Conservation (phyloP, 2,888 invertebrate genomes). For the Pachliopta kotzebuea region DNA sequence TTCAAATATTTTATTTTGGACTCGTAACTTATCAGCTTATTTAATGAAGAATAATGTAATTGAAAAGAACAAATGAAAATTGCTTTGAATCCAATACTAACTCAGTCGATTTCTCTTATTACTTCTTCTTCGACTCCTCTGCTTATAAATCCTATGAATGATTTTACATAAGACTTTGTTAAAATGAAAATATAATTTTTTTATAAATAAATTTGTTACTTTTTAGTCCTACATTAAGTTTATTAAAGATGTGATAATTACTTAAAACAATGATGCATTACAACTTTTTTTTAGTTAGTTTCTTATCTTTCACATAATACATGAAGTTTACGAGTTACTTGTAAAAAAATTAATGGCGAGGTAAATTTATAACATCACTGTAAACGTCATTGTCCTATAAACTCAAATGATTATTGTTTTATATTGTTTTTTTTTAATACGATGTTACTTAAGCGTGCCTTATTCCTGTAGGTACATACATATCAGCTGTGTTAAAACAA, state of each 20-base stretch:
- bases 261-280: not conserved
- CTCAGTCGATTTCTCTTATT: too few relatives aligned
- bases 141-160: too few relatives aligned
- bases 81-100: too few relatives aligned
- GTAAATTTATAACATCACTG: not conserved
- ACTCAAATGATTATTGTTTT: slow-evolving; percentile 1
- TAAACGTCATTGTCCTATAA: not conserved
- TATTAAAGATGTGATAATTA: not conserved
- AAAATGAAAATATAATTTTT: too few relatives aligned
- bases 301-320: too few relatives aligned
- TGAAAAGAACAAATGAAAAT: too few relatives aligned
- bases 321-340: not conserved
- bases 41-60: too few relatives aligned
- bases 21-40: too few relatives aligned
- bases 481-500: slow-evolving; percentile 14
- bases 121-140: too few relatives aligned
- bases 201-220: not conserved
- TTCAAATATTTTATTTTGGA: too few relatives aligned
- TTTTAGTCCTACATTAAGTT: not conserved
- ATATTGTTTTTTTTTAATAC: not conserved
- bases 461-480: slow-evolving; percentile 14
- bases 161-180: too few relatives aligned
- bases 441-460: slow-evolving; percentile 12
- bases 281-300: not conserved
- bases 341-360: not conserved